These are phyloP conservation scores for Argyra leucocephala DNA, from an alignment of 2,888 invertebrate genomes.

Conservation along the genomic window DNA sequence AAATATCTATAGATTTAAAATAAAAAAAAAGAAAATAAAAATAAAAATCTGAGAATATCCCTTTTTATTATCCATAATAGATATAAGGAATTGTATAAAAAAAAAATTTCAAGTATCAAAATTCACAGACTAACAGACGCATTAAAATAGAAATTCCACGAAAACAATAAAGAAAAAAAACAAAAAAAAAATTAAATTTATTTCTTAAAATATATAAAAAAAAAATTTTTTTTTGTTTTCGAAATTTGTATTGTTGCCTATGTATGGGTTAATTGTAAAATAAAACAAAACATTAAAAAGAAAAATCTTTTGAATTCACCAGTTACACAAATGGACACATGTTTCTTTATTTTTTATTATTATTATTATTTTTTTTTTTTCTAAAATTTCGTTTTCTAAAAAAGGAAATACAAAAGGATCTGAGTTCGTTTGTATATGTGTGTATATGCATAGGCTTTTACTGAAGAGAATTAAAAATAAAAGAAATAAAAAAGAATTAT, in stretches of 20 bases:
- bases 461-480: too few relatives aligned
- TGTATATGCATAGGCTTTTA: too few relatives aligned
- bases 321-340: neutral
- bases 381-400: neutral
- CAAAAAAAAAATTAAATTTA: neutral
- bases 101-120: neutral
- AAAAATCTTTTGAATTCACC: neutral
- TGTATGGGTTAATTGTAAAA: neutral
- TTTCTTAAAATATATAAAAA: neutral
- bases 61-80: neutral
- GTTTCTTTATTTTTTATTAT: neutral
- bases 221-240: neutral
- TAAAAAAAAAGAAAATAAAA: neutral
- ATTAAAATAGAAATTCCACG: conserved; percentile 3
- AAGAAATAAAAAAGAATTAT: neutral
- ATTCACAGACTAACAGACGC: neutral
- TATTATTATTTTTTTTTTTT: too few relatives aligned
- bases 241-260: neutral
- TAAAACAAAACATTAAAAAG: neutral
- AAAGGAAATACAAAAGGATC: neutral
- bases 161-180: neutral
- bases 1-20: too few relatives aligned
- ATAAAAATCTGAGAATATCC: neutral
- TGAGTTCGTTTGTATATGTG: too few relatives aligned
- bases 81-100: too few relatives aligned